A percentile compares a stretch with the other conserved stretches of the same genome.
Conservation (phyloP, 2,888 invertebrate species). For the Aproaerema taeniolella region DNA sequence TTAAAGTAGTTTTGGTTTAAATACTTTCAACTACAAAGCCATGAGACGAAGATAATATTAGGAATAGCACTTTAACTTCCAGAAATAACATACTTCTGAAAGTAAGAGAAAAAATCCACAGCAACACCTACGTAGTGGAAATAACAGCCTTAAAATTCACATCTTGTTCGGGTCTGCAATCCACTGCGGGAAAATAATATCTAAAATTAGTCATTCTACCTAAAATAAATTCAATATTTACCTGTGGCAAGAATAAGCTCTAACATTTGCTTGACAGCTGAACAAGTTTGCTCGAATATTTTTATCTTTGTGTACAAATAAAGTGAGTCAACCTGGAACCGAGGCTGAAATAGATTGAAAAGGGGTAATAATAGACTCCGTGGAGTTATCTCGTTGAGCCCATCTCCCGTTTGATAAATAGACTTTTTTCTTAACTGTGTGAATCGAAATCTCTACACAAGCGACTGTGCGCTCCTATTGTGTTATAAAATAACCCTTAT, state of each 20-base stretch:
- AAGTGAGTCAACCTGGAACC: constrained; percentile 6
- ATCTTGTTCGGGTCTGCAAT: no score
- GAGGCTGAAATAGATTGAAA: constrained; percentile 44
- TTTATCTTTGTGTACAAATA: constrained; percentile 15
- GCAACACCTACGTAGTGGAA: no score
- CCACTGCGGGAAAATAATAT: no score
- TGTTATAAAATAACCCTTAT: constrained; percentile 65
- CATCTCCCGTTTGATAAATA: constrained; percentile 69
- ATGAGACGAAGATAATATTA: no score
- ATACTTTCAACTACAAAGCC: no score
- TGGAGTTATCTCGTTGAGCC: constrained; percentile 57
- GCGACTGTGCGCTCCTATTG: constrained; percentile 57
- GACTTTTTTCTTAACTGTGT: constrained; percentile 56
- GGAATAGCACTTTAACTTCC: no score
- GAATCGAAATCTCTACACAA: constrained; percentile 46
- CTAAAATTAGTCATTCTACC: no score
- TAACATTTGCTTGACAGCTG: constrained; percentile 4
- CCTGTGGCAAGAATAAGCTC: constrained; percentile 8
- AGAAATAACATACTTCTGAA: no score
- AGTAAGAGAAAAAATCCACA: no score
- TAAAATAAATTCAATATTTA: no score
- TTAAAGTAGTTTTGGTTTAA: no score
- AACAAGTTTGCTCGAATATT: constrained; percentile 8
- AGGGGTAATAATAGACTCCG: constrained; percentile 65
- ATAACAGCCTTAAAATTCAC: no score